Conservation (phyloP, 1,140 invertebrate genomes). For the Probaryconus sp. region DNA sequence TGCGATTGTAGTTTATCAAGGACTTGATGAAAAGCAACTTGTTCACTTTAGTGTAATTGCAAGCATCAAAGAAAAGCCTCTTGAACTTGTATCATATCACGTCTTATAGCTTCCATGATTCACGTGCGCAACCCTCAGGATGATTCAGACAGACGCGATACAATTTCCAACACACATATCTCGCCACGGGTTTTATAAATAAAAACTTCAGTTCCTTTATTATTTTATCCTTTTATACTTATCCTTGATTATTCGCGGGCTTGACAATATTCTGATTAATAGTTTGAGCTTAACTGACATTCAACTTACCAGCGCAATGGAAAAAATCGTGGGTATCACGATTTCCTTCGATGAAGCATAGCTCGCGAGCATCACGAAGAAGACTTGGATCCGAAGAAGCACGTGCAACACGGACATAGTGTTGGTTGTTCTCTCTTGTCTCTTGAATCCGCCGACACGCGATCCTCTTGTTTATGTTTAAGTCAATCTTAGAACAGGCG, state of each 20-base stretch:
- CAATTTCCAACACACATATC: too few relatives aligned
- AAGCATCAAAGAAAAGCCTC: too few relatives aligned
- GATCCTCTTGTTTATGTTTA: constrained; percentile 33
- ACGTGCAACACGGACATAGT: constrained; percentile 34
- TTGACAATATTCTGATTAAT: constrained; percentile 19
- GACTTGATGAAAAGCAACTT: too few relatives aligned
- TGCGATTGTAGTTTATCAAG: too few relatives aligned
- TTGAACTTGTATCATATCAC: too few relatives aligned
- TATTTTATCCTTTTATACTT: too few relatives aligned
- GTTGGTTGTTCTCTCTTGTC: background rate
- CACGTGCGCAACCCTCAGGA: too few relatives aligned
- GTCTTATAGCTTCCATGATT: too few relatives aligned
- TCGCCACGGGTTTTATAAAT: constrained; percentile 8
- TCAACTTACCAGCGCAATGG: constrained; percentile 45
- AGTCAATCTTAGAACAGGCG: constrained; percentile 17
- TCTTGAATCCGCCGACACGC: constrained; percentile 16
- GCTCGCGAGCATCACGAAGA: constrained; percentile 24
- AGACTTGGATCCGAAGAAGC: constrained; percentile 15
- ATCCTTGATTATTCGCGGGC: constrained; percentile 10
- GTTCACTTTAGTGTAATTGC: too few relatives aligned
- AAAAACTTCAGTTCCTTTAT: background rate
- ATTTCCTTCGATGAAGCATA: constrained; percentile 22
- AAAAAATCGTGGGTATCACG: constrained; percentile 41
- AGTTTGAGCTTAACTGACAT: constrained; percentile 30
- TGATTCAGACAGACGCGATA: too few relatives aligned